Percentiles rank a stretch among this genome's conserved stretches.
phyloP scores from a whole-genome alignment of 2,113 vertebrate genomes.

The Oostethus manadensis region DNA sequence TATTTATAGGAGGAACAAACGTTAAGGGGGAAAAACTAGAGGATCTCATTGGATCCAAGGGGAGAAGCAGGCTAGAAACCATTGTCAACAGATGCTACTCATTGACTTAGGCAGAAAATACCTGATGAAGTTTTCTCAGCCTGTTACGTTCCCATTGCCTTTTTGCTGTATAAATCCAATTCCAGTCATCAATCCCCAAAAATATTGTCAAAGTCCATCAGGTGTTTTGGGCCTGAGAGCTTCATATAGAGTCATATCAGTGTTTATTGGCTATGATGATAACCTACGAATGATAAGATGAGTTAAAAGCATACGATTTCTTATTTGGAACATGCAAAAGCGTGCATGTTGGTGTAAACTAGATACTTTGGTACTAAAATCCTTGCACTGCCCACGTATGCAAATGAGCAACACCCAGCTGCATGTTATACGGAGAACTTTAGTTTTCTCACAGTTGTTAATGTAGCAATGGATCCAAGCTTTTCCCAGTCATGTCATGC shows the following conservation, averaged over 20 bases:
- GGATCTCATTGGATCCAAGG: conserved; percentile 35
- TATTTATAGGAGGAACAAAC: conserved; percentile 46
- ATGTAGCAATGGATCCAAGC: conserved; percentile 19
- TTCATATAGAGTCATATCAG: neutral
- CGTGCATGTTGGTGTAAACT: conserved; percentile 3
- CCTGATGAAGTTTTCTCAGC: conserved; percentile 33
- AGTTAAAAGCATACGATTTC: conserved; percentile 18
- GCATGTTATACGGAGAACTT: conserved; percentile 31
- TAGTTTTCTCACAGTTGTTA: too few species aligned
- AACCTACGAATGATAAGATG: conserved; percentile 28
- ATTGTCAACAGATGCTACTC: conserved; percentile 4
- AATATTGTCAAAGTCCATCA: too few species aligned
- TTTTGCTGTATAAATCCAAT: neutral
- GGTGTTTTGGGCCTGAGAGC: conserved; percentile 50
- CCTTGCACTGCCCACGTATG: neutral
- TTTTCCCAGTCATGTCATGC: conserved; percentile 20
- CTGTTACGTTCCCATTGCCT: accelerated
- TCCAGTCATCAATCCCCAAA: conserved; percentile 3
- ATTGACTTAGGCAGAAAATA: conserved; percentile 47
- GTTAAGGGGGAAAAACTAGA: conserved; percentile 43
- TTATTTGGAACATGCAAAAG: conserved; percentile 31
- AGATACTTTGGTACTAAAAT: neutral
- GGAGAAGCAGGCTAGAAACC: conserved; percentile 23
- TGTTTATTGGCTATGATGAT: conserved; percentile 30
- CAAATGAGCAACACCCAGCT: conserved; percentile 32